These are phyloP conservation scores for Epicauta chinensis DNA, from an alignment of 1,140 invertebrate genomes.

Conservation along the genomic window DNA sequence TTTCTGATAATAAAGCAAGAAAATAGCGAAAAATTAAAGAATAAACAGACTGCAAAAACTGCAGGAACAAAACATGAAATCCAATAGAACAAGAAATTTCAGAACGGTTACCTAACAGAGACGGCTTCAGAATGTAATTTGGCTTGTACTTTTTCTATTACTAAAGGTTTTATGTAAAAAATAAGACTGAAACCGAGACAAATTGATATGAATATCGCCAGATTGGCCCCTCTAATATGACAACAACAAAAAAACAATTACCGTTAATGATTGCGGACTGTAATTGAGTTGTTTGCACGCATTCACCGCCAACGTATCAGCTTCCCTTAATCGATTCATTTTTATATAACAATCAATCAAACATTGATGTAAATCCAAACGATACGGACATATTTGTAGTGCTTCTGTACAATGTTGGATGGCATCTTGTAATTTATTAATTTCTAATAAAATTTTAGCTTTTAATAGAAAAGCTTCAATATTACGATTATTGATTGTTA, in stretches of 20 bases:
- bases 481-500: slow-evolving; percentile 41
- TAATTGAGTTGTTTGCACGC: slow-evolving; percentile 65
- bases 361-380: slow-evolving; percentile 63
- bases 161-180: too few relatives aligned
- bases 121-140: too few relatives aligned
- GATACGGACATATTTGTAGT: slow-evolving; percentile 49
- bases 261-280: slow-evolving; percentile 61
- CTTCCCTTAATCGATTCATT: slow-evolving; percentile 60
- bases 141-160: too few relatives aligned
- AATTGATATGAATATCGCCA: too few relatives aligned
- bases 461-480: slow-evolving; percentile 69
- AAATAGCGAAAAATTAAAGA: too few relatives aligned
- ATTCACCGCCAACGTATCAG: slow-evolving; percentile 59
- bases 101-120: too few relatives aligned
- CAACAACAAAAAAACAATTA: slow-evolving; percentile 40
- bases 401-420: slow-evolving; percentile 66
- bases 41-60: too few relatives aligned
- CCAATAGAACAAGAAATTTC: too few relatives aligned
- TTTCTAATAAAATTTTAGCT: slow-evolving; percentile 61
- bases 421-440: slow-evolving; percentile 68
- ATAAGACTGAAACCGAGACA: too few relatives aligned
- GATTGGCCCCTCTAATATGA: too few relatives aligned
- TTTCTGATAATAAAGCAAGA: too few relatives aligned
- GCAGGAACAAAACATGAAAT: too few relatives aligned
- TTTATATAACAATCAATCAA: slow-evolving; percentile 65